Evolutionary conservation across 2,113 vertebrate species (phyloP), one percentile per base, ranked within the genome.

Genomic region (Tursiops truncatus): DNA sequence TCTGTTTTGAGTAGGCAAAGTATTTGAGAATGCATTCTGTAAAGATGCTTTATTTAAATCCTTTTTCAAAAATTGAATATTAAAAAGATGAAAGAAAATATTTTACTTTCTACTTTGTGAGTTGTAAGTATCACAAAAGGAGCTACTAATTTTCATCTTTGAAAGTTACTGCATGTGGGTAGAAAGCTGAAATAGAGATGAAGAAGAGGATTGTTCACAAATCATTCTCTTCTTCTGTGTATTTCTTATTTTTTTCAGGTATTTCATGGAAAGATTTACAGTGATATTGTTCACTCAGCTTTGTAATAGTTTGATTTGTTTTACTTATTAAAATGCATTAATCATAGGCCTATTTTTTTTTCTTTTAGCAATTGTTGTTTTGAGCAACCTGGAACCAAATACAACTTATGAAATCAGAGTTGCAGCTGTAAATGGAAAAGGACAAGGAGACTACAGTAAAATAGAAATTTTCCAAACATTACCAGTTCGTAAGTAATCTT

Each of bases 381-480:
- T 99, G 95, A 99, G 98, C 83, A 99, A 98, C 94, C 98, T 99
- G 98, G 99, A 99, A 98, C 99, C 99, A 98, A 99, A 99, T 98
- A 99, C 99, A 0, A 99, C 99, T 2, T 99, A 99, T 4, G 99
- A 99, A 98, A 99, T 99, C 77, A 99, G 99, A 91, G 99, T 99
- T 95, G 99, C 99, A 25, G 99, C 99, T 28, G 99, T 99, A 93
- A 99, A 99, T 92, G 99, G 99, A 83, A 99, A 99, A 99, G 99
- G 99, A 4, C 99, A 99, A 99, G 99, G 99, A 36, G 99, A 99
- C 89, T 99, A 99, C 96, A 99, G 99, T 98, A 99, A 99, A 99
- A 99, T 97, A 1, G 99, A 99, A 98, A 99, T 98, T 97, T 99
- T 99, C 98, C 99, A 99, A 98, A 99, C 99, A 4, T 97, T 99